Evolutionary conservation across 35 echinoderm and acorn worm genomes (phyloP).

Genomic region (Ophioderma brevispina): DNA sequence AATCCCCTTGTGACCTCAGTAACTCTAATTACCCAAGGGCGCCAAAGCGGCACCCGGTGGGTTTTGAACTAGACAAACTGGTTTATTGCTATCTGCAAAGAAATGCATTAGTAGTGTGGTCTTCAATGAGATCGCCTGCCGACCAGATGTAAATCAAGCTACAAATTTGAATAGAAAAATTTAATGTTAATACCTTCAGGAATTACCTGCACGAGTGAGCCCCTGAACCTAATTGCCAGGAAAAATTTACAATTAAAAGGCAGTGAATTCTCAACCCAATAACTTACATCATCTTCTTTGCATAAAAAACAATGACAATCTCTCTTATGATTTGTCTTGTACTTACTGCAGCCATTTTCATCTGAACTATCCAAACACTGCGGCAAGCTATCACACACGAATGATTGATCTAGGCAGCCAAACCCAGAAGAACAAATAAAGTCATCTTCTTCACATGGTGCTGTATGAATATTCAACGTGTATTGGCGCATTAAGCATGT

Average conservation of each 20-base stretch:
- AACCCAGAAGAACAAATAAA: background rate
- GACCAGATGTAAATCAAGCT: too few relatives aligned
- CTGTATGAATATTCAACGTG: too few relatives aligned
- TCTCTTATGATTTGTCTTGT: background rate
- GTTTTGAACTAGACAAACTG: too few relatives aligned
- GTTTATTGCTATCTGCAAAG: too few relatives aligned
- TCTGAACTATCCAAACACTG: background rate
- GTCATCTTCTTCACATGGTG: background rate
- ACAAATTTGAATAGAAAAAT: background rate
- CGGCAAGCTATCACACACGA: background rate
- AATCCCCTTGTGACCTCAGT: too few relatives aligned
- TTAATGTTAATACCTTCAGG: background rate
- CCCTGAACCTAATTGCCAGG: background rate
- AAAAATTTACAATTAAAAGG: background rate
- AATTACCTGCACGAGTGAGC: background rate
- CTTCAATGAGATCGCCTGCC: too few relatives aligned
- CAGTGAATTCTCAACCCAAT: background rate
- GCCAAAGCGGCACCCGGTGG: too few relatives aligned
- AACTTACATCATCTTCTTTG: background rate
- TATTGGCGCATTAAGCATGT: too few relatives aligned
- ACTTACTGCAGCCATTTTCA: background rate
- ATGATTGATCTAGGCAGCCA: background rate
- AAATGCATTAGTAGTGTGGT: too few relatives aligned
- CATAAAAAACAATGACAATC: background rate
- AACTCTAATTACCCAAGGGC: too few relatives aligned